Conservation (phyloP, 2,113 vertebrate species). For the Muntiacus reevesi region DNA sequence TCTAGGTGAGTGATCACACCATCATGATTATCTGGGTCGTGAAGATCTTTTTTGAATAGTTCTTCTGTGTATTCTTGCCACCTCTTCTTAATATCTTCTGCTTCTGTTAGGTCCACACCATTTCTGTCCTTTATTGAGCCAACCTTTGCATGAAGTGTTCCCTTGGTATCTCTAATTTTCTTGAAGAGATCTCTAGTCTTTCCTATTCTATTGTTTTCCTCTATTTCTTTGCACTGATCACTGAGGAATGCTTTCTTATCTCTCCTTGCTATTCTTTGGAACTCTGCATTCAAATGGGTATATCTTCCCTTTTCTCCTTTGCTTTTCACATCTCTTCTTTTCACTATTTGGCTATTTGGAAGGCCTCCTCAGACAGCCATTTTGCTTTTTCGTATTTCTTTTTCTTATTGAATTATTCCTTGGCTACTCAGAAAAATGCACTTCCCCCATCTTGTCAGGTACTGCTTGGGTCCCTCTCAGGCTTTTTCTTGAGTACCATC, state of each 20-base stretch:
- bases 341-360: not conserved
- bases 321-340: too few species aligned
- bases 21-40: rapidly evolving
- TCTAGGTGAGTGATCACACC: not conserved
- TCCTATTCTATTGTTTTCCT: too few species aligned
- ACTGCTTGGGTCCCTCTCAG: not conserved
- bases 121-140: not conserved
- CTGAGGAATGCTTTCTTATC: too few species aligned
- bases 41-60: not conserved
- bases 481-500: not conserved
- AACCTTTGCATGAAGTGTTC: too few species aligned
- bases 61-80: not conserved
- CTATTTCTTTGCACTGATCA: too few species aligned
- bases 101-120: not conserved
- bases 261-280: too few species aligned
- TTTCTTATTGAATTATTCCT: not conserved
- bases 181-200: too few species aligned
- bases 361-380: not conserved
- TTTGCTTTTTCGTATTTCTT: not conserved
- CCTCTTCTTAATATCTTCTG: not conserved
- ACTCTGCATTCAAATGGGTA: too few species aligned
- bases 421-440: not conserved
- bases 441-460: not conserved
- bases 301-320: too few species aligned
- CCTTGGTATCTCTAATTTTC: too few species aligned